These are phyloP conservation scores for Drosophila tanythrix DNA, from an alignment of 2,888 invertebrate species.

Conservation along the genomic window DNA sequence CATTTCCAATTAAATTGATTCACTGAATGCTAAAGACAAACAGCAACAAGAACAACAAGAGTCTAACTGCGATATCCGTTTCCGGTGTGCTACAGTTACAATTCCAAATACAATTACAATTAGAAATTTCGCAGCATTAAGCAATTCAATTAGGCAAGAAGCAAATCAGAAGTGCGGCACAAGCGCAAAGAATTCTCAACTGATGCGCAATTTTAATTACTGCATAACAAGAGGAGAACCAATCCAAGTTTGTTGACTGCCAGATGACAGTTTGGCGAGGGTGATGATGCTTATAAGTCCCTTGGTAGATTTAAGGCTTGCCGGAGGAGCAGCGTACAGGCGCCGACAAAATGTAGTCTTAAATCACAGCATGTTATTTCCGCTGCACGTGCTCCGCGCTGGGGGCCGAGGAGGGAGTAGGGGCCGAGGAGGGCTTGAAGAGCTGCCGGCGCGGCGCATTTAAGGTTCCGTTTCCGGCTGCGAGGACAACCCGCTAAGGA, in stretches of 20 bases:
- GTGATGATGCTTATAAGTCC: slow-evolving; percentile 43
- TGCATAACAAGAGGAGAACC: slow-evolving; percentile 19
- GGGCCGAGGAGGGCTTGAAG: not conserved
- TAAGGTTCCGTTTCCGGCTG: slow-evolving; percentile 75
- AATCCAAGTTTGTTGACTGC: slow-evolving; percentile 26
- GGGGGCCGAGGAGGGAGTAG: not conserved
- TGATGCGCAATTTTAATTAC: slow-evolving; percentile 62
- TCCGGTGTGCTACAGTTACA: slow-evolving; percentile 50
- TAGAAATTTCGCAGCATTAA: slow-evolving; percentile 69
- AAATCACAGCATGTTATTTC: slow-evolving; percentile 83
- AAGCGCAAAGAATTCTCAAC: slow-evolving; percentile 29
- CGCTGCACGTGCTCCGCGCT: slow-evolving; percentile 65
- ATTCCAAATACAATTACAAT: slow-evolving; percentile 56
- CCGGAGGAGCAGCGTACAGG: slow-evolving; percentile 31
- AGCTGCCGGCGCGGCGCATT: slow-evolving; percentile 62
- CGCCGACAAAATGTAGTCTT: slow-evolving; percentile 78
- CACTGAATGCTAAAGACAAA: slow-evolving; percentile 54
- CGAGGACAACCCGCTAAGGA: slow-evolving; percentile 41
- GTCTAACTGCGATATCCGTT: slow-evolving; percentile 70
- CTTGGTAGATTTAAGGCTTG: slow-evolving; percentile 11
- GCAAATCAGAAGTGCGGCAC: slow-evolving; percentile 52
- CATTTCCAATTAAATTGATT: slow-evolving; percentile 67
- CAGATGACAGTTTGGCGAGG: slow-evolving; percentile 11
- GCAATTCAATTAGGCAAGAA: slow-evolving; percentile 76
- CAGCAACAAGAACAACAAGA: slow-evolving; percentile 19